Evolutionary conservation across 2,113 vertebrate genomes (phyloP).

Genomic region (Malurus alboscapulatus): DNA sequence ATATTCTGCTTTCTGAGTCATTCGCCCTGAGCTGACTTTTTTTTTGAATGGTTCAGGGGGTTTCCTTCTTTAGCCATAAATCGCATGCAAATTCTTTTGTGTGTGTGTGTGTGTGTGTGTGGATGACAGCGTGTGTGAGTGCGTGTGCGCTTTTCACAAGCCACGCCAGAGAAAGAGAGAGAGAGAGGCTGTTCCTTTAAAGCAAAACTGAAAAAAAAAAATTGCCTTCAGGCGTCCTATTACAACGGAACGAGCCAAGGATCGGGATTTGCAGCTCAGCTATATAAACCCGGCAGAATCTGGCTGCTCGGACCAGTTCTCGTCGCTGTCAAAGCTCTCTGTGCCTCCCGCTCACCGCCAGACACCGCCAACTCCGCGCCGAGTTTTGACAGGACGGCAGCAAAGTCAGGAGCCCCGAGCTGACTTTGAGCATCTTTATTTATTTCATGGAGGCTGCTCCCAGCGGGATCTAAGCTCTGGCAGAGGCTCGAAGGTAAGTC

Average conservation of each 20-base stretch:
- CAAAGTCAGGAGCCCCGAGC: not conserved
- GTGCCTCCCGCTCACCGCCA: not conserved
- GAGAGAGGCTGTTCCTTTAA: slow-evolving; percentile 79
- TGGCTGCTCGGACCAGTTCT: slow-evolving; percentile 59
- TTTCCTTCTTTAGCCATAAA: slow-evolving; percentile 76
- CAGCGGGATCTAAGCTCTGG: slow-evolving; percentile 20
- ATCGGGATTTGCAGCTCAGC: slow-evolving; percentile 64
- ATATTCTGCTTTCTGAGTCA: slow-evolving; percentile 62
- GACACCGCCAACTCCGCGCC: not conserved
- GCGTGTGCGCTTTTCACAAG: slow-evolving; percentile 54
- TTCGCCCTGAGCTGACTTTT: slow-evolving; percentile 47
- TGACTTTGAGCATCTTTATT: not conserved
- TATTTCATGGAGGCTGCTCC: slow-evolving; percentile 10
- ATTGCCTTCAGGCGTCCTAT: slow-evolving; percentile 79
- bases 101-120: slow-evolving; percentile 1
- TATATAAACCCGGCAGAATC: slow-evolving; percentile 77
- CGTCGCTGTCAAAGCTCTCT: slow-evolving; percentile 63
- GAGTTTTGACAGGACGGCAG: slow-evolving; percentile 38
- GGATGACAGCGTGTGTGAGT: not conserved
- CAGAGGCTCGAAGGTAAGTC: slow-evolving; percentile 57
- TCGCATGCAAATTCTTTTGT: slow-evolving; percentile 71
- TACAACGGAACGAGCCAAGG: slow-evolving; percentile 76
- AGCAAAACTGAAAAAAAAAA: slow-evolving; percentile 68
- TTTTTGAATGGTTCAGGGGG: slow-evolving; percentile 10
- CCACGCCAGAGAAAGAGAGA: slow-evolving; percentile 37